phyloP scores from a whole-genome alignment of 2,113 vertebrate species.

The Syngnathoides biaculeatus region DNA sequence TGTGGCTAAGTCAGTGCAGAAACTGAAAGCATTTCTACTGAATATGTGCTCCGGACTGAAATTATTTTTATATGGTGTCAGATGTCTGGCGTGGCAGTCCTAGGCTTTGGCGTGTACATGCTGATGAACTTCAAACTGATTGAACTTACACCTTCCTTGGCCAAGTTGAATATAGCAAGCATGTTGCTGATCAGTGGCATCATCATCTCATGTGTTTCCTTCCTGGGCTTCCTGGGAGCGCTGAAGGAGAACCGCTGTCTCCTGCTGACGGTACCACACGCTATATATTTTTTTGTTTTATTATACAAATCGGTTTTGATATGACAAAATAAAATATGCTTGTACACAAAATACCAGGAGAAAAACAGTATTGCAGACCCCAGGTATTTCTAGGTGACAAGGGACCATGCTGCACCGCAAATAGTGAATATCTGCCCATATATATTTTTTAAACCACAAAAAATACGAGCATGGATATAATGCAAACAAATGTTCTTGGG shows the following conservation, averaged over 20 bases:
- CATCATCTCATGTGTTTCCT: conserved; percentile 82
- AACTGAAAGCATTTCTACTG: neutral
- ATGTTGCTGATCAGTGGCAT: conserved; percentile 75
- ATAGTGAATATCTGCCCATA: too few species aligned
- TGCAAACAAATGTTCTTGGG: too few species aligned
- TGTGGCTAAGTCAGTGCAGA: neutral
- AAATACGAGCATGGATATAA: too few species aligned
- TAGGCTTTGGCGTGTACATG: conserved; percentile 74
- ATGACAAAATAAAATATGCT: too few species aligned
- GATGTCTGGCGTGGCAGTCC: conserved; percentile 74
- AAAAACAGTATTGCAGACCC: too few species aligned
- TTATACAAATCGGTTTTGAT: too few species aligned
- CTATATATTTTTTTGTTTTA: neutral
- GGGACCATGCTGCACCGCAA: too few species aligned
- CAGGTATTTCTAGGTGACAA: too few species aligned
- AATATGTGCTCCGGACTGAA: neutral
- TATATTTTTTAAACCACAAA: too few species aligned
- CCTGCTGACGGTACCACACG: conserved; percentile 75
- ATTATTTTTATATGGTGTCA: conserved; percentile 36
- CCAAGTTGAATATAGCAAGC: conserved; percentile 68
- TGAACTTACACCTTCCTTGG: conserved; percentile 58
- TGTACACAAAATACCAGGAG: too few species aligned
- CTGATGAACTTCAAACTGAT: conserved; percentile 52
- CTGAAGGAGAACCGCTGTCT: conserved; percentile 87
- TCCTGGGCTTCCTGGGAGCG: conserved; percentile 84